A percentile compares a stretch with the other conserved stretches of the same genome.
phyloP scores from a whole-genome alignment of 2,888 invertebrate genomes.

The Cephus pygmeus region DNA sequence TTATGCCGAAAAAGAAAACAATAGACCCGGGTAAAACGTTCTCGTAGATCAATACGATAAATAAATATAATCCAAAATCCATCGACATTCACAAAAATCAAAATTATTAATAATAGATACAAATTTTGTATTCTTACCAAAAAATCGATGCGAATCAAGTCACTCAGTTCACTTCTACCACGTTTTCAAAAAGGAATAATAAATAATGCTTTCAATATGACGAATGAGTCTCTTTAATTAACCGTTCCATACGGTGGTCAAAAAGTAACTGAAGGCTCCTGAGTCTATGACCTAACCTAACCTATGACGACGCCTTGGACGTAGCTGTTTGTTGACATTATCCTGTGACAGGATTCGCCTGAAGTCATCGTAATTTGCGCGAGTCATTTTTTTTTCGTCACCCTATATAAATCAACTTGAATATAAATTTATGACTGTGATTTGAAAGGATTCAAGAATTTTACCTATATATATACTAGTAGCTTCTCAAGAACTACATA shows the following conservation, averaged over 20 bases:
- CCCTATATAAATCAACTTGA: not conserved
- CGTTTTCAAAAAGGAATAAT: no score
- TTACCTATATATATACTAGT: not conserved
- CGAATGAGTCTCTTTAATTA: no score
- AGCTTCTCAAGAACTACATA: not conserved
- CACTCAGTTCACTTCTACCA: no score
- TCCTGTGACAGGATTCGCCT: no score
- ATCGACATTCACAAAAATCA: not conserved
- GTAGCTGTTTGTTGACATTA: no score
- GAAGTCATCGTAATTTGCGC: no score
- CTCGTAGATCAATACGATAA: not conserved
- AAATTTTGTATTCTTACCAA: not conserved
- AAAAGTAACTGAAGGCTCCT: no score
- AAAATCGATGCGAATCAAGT: not conserved
- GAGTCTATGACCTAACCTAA: no score
- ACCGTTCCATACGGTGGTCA: no score
- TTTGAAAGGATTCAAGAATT: not conserved
- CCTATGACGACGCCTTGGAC: no score
- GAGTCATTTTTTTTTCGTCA: not conserved
- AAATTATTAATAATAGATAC: not conserved
- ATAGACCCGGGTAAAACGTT: conserved; percentile 1
- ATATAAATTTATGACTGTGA: not conserved
- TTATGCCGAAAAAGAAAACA: conserved; percentile 36
- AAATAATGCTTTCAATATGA: no score
- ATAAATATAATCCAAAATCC: not conserved